phyloP scores from a whole-genome alignment of 1,140 invertebrate species.

The Manduca sexta region DNA sequence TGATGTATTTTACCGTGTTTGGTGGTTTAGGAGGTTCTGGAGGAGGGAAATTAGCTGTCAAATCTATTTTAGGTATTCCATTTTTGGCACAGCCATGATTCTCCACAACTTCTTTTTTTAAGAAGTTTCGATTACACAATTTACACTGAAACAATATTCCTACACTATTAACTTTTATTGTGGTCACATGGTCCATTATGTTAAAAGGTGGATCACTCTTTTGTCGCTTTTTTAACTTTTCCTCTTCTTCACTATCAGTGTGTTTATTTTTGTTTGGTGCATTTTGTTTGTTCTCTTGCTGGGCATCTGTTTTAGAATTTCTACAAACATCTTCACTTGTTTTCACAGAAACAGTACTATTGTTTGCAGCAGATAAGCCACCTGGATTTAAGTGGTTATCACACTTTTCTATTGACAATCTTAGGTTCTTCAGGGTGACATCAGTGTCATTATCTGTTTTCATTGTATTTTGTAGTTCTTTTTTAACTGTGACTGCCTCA shows the following conservation, averaged over 20 bases:
- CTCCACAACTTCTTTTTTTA: constrained; percentile 56
- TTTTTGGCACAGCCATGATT: constrained; percentile 60
- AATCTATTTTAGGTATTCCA: constrained; percentile 38
- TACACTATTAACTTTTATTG: constrained; percentile 62
- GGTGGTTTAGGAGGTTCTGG: constrained; percentile 42
- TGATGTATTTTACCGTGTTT: constrained; percentile 56
- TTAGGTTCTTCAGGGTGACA: background rate
- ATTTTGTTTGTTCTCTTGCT: background rate
- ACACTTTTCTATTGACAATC: constrained; percentile 4
- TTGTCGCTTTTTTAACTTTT: constrained; percentile 2
- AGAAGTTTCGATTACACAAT: constrained; percentile 61
- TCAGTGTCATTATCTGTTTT: background rate
- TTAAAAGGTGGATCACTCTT: constrained; percentile 33
- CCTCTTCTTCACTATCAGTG: constrained; percentile 1
- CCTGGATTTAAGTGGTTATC: background rate
- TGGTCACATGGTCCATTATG: constrained; percentile 61
- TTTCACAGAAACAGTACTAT: too few species aligned
- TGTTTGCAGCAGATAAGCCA: background rate
- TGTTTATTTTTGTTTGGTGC: background rate
- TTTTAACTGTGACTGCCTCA: background rate
- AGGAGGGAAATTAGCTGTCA: constrained; percentile 21
- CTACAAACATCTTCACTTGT: too few species aligned
- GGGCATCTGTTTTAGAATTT: too few species aligned
- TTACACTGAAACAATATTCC: constrained; percentile 60
- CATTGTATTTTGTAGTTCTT: background rate